phyloP scores from a whole-genome alignment of 2,797 vertebrate species.

The Enteromius paludinosus region DNA sequence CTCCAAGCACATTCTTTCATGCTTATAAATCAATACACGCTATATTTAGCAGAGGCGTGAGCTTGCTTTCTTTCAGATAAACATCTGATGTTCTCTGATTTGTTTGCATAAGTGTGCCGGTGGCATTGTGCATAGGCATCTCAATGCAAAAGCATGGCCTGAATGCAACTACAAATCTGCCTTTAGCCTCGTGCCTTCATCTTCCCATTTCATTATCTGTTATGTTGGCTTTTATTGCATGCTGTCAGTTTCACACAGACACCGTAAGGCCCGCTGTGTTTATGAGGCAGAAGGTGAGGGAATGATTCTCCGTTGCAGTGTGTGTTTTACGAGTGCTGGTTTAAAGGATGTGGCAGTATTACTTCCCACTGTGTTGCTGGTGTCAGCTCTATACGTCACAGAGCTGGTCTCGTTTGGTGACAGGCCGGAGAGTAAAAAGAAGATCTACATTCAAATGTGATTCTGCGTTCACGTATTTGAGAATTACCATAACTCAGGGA shows the following conservation, averaged over 20 bases:
- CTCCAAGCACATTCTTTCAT: conserved; percentile 20
- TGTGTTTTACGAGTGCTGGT: conserved; percentile 38
- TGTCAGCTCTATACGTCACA: conserved; percentile 29
- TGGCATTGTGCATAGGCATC: neutral
- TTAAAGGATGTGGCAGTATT: conserved; percentile 30
- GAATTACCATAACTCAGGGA: conserved; percentile 19
- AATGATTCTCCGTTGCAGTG: conserved; percentile 9
- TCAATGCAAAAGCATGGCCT: neutral
- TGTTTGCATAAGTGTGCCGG: neutral
- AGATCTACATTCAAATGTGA: conserved; percentile 36
- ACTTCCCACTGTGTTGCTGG: conserved; percentile 26
- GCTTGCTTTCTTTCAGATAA: conserved; percentile 1
- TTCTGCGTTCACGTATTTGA: neutral
- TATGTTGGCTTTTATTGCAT: conserved; percentile 23
- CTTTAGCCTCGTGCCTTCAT: neutral
- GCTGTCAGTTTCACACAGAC: conserved; percentile 5
- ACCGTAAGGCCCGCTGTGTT: conserved; percentile 15
- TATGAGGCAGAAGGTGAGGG: conserved; percentile 18
- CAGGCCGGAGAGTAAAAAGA: conserved; percentile 6
- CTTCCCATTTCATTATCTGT: conserved; percentile 31
- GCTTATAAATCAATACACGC: conserved; percentile 34
- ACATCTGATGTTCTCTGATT: conserved; percentile 18
- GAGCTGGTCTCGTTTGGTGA: neutral
- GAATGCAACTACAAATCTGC: neutral
- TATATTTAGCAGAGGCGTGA: conserved; percentile 20